phyloP scores from a whole-genome alignment of 1,140 invertebrate genomes.

The Ips nitidus region DNA sequence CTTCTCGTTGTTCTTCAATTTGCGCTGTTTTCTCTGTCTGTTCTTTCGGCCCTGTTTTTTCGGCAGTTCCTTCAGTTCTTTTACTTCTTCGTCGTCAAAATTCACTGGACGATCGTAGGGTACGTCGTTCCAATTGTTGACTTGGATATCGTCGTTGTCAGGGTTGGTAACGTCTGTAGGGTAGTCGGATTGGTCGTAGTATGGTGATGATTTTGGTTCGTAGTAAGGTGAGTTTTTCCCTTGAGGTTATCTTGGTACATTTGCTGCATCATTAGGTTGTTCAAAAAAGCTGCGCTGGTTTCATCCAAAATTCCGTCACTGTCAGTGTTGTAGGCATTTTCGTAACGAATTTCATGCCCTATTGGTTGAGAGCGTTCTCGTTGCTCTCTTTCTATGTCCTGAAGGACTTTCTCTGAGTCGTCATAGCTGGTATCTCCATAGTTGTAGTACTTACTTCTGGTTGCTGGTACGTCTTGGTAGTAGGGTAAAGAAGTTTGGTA shows the following conservation, averaged over 20 bases:
- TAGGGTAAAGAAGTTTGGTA: conserved; percentile 53
- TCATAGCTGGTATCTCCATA: conserved; percentile 53
- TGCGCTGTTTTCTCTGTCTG: conserved; percentile 30
- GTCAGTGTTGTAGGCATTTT: conserved; percentile 52
- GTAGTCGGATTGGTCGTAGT: conserved; percentile 41
- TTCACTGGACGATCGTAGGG: conserved; percentile 25
- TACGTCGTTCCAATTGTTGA: conserved; percentile 28
- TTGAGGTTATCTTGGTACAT: conserved; percentile 61
- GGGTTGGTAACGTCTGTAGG: conserved; percentile 49
- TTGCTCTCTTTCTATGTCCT: conserved; percentile 56
- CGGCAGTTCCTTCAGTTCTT: conserved; percentile 60
- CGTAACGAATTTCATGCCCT: conserved; percentile 64
- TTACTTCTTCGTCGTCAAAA: conserved; percentile 62
- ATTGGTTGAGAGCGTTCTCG: conserved; percentile 58
- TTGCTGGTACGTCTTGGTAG: conserved; percentile 49
- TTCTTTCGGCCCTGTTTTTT: conserved; percentile 45
- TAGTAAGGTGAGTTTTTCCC: conserved; percentile 44
- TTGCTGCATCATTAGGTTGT: conserved; percentile 63
- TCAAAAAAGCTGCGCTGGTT: conserved; percentile 62
- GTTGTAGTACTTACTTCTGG: conserved; percentile 48
- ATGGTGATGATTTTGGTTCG: background rate
- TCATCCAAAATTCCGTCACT: conserved; percentile 55
- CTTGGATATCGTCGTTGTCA: conserved; percentile 41
- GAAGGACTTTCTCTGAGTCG: conserved; percentile 49
- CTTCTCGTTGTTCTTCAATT: conserved; percentile 34